A percentile compares a stretch with the other conserved stretches of the same genome.
Evolutionary conservation across 2,113 vertebrate genomes (phyloP).

Genomic region (Istiophorus platypterus): DNA sequence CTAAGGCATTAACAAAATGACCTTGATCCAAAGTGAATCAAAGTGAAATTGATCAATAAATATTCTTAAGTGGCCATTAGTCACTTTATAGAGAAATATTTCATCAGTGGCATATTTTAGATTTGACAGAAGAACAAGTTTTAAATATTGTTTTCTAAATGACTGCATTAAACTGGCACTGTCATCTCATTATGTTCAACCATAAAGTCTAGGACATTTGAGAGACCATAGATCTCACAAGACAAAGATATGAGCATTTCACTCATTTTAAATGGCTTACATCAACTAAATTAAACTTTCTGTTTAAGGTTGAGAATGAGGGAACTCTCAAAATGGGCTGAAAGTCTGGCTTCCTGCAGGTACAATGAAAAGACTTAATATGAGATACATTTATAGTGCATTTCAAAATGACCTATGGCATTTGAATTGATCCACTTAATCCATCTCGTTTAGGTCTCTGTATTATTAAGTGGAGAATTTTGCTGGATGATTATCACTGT

Average conservation of each 20-base stretch:
- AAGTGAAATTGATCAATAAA: conserved; percentile 86
- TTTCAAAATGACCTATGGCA: not conserved
- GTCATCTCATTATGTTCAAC: conserved; percentile 60
- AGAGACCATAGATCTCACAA: conserved; percentile 54
- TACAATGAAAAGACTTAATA: not conserved
- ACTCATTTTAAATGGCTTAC: conserved; percentile 33
- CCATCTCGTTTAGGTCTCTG: not conserved
- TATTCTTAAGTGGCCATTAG: conserved; percentile 82
- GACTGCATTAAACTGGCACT: conserved; percentile 72
- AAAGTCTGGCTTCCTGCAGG: not conserved
- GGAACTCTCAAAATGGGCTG: conserved; percentile 7
- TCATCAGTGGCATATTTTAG: conserved; percentile 83
- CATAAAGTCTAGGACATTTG: conserved; percentile 58
- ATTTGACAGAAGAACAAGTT: conserved; percentile 76
- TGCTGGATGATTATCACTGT: not conserved
- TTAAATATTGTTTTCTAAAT: conserved; percentile 86
- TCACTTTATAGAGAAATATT: conserved; percentile 84
- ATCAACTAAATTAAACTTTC: conserved; percentile 56
- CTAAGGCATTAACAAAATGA: conserved; percentile 82
- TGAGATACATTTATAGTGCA: not conserved
- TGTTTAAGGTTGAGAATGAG: conserved; percentile 27
- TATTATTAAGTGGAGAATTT: not conserved
- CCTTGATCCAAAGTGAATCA: conserved; percentile 83
- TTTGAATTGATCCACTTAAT: not conserved
- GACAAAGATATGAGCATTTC: conserved; percentile 31